A percentile compares a stretch with the other conserved stretches of the same genome.
Conservation (phyloP, 2,113 vertebrate species). For the Prionailurus bengalensis region DNA sequence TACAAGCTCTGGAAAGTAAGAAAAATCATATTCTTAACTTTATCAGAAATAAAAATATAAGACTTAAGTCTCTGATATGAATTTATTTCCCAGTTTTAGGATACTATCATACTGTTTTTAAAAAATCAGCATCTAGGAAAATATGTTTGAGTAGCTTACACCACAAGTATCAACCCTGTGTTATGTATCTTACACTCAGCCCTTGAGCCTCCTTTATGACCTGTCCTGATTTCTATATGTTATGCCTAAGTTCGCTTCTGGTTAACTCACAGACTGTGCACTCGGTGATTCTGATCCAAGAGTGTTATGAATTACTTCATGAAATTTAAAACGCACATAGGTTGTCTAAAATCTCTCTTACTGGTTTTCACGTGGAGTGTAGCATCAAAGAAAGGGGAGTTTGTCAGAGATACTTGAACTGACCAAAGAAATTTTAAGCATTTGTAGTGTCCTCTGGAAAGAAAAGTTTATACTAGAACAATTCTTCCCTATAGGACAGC, state of each 20-base stretch:
- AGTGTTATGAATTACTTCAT: background rate
- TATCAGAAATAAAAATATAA: background rate
- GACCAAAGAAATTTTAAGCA: background rate
- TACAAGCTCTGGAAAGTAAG: background rate
- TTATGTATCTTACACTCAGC: background rate
- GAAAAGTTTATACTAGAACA: background rate
- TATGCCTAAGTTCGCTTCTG: background rate
- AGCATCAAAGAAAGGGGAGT: background rate
- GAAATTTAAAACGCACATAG: background rate
- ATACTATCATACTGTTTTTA: background rate
- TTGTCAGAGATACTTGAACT: background rate
- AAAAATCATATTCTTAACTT: background rate
- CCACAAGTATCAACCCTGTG: background rate
- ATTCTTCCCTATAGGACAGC: background rate
- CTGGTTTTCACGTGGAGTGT: background rate
- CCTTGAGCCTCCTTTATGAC: background rate
- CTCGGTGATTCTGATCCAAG: background rate
- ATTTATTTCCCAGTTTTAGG: background rate
- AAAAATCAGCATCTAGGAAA: background rate
- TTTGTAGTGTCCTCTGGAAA: background rate
- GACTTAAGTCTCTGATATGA: background rate
- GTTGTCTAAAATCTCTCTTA: background rate
- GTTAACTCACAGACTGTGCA: background rate
- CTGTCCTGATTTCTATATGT: background rate
- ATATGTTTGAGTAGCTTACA: background rate